Evolutionary conservation across 2,797 vertebrate species (phyloP).

Genomic region (Dicrostonyx torquatus): DNA sequence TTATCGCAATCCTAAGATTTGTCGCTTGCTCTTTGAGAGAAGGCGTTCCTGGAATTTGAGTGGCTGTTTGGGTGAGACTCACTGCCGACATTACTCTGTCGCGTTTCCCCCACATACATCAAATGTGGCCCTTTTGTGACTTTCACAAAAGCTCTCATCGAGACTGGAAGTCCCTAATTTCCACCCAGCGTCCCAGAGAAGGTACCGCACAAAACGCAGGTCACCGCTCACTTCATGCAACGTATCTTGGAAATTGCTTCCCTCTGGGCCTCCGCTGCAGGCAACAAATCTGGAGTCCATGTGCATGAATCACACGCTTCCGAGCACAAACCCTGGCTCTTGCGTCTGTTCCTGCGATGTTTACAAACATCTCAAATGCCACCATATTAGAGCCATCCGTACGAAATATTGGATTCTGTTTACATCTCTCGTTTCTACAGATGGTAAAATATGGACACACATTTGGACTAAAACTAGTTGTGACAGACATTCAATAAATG

Average conservation of each 20-base stretch:
- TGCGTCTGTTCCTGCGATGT: conserved; percentile 48
- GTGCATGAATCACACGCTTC: conserved; percentile 42
- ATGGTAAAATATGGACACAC: conserved; percentile 73
- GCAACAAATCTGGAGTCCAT: conserved; percentile 38
- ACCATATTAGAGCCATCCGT: conserved; percentile 68
- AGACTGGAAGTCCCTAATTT: neutral
- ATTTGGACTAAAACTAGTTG: conserved; percentile 61
- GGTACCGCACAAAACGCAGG: neutral
- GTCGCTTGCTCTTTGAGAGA: neutral
- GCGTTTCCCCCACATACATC: neutral
- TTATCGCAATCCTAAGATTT: neutral
- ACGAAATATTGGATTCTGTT: conserved; percentile 62
- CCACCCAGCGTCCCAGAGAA: neutral
- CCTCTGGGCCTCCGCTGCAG: neutral
- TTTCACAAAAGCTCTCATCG: neutral
- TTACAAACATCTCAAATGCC: conserved; percentile 77
- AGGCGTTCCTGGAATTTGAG: neutral
- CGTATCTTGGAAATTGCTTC: neutral
- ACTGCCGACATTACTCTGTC: neutral
- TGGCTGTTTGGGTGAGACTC: neutral
- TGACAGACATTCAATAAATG: conserved; percentile 4
- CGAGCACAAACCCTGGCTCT: conserved; percentile 69
- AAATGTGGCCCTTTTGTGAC: neutral
- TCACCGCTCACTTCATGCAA: neutral
- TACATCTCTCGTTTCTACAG: conserved; percentile 58